phyloP scores from a whole-genome alignment of 2,888 invertebrate species.

The Cheilosia soror region DNA sequence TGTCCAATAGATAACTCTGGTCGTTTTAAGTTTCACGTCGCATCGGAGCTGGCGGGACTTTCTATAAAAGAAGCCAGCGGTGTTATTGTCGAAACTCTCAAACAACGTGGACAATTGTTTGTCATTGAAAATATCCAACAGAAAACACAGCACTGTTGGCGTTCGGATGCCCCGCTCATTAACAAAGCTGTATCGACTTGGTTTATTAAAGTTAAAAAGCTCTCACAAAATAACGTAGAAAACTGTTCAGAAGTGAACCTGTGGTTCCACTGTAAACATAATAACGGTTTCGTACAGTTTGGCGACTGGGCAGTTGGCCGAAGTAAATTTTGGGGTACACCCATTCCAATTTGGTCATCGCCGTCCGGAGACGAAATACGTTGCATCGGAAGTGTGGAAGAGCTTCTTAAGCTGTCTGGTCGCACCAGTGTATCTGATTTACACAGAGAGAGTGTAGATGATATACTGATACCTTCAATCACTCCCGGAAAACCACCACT shows the following conservation, averaged over 20 bases:
- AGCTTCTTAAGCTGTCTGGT: slow-evolving; percentile 92
- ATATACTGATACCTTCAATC: slow-evolving; percentile 93
- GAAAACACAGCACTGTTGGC: slow-evolving; percentile 98
- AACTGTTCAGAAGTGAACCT: slow-evolving; percentile 91
- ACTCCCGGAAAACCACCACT: slow-evolving; percentile 93
- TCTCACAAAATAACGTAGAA: slow-evolving; percentile 91
- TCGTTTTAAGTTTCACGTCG: slow-evolving; percentile 90
- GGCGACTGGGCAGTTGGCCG: slow-evolving; percentile 99
- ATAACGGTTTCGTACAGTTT: slow-evolving; percentile 83
- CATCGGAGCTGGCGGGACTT: slow-evolving; percentile 91
- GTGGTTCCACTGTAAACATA: slow-evolving; percentile 94
- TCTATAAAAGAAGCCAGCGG: slow-evolving; percentile 98
- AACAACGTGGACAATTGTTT: slow-evolving; percentile 89
- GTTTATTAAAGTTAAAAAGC: slow-evolving; percentile 96
- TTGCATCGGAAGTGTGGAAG: slow-evolving; percentile 94
- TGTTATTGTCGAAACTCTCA: slow-evolving; percentile 92
- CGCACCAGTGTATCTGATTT: slow-evolving; percentile 90
- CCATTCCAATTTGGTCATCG: slow-evolving; percentile 97
- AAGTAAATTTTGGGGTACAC: slow-evolving; percentile 98
- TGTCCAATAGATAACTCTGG: slow-evolving; percentile 97
- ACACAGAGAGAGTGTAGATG: slow-evolving; percentile 96
- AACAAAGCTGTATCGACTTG: slow-evolving; percentile 98
- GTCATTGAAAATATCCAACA: slow-evolving; percentile 91
- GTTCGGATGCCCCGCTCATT: slow-evolving; percentile 97
- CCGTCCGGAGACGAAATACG: slow-evolving; percentile 94